Conservation (phyloP, 2,113 vertebrate genomes). For the Tapirus terrestris region DNA sequence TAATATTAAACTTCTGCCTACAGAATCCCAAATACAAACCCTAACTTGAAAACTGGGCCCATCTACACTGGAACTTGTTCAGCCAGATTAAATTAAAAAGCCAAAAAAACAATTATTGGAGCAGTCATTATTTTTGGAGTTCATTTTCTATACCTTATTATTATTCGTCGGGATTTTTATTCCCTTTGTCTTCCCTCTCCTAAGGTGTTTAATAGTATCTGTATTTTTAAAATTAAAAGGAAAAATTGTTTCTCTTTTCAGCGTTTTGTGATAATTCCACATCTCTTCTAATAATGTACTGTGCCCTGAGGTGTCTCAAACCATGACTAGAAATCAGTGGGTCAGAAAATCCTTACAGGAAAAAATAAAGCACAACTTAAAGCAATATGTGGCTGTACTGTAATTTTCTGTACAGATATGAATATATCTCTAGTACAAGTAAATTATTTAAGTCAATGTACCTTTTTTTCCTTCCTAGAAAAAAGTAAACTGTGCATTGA, state of each 20-base stretch:
- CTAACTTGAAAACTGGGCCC: background rate
- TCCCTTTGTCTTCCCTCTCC: background rate
- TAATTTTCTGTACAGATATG: slow-evolving; percentile 1
- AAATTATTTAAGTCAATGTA: background rate
- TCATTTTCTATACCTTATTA: background rate
- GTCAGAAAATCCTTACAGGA: slow-evolving; percentile 45
- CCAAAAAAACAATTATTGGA: background rate
- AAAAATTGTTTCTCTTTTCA: slow-evolving; percentile 10
- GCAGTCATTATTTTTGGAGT: background rate
- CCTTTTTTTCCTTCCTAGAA: background rate
- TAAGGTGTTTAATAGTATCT: background rate
- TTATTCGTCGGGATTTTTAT: background rate
- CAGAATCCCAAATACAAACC: background rate
- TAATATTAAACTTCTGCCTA: background rate
- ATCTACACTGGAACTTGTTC: background rate
- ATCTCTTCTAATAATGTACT: background rate
- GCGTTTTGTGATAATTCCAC: slow-evolving; percentile 26
- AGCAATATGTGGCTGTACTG: background rate
- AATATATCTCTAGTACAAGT: background rate
- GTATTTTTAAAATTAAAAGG: slow-evolving; percentile 35
- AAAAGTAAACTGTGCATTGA: background rate
- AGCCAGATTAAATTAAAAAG: background rate
- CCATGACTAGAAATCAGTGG: background rate
- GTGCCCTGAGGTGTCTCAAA: background rate
- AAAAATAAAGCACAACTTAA: slow-evolving; percentile 15